A percentile compares a stretch with the other conserved stretches of the same genome.
Evolutionary conservation across 1,140 invertebrate species (phyloP).

Genomic region (Drosophila setifemur): DNA sequence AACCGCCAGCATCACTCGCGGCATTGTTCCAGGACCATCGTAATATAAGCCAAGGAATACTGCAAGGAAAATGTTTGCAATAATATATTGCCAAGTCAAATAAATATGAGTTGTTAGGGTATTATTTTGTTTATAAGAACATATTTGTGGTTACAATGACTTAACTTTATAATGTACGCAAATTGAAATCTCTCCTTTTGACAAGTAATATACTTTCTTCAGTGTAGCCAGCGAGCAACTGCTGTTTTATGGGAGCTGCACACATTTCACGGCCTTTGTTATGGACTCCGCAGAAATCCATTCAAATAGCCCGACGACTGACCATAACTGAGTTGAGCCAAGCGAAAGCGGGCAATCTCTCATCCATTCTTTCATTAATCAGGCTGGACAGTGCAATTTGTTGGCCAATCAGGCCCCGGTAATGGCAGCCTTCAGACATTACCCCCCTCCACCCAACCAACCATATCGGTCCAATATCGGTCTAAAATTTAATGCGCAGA

Average conservation of each 20-base stretch:
- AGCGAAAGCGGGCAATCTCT: constrained; percentile 3
- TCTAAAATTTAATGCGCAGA: not conserved
- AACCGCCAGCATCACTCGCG: not conserved
- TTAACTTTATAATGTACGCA: too few relatives aligned
- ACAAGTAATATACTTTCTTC: too few relatives aligned
- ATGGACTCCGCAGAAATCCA: constrained; percentile 4
- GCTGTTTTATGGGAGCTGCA: not conserved
- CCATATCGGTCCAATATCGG: not conserved
- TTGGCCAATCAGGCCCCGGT: constrained; percentile 15
- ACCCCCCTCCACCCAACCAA: too few relatives aligned
- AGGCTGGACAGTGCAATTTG: constrained; percentile 26
- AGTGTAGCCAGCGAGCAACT: not conserved
- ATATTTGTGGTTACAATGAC: too few relatives aligned
- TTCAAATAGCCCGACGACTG: constrained; percentile 4
- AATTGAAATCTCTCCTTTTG: too few relatives aligned
- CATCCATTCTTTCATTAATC: constrained; percentile 35
- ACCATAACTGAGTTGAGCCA: not conserved
- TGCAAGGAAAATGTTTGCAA: not conserved
- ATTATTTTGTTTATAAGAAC: too few relatives aligned
- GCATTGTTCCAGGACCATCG: not conserved
- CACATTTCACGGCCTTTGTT: not conserved
- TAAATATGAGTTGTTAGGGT: too few relatives aligned
- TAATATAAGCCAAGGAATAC: not conserved
- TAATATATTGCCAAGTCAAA: too few relatives aligned
- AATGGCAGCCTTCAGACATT: too few relatives aligned